Evolutionary conservation across 2,797 vertebrate species (phyloP).

Genomic region (Varecia variegata): DNA sequence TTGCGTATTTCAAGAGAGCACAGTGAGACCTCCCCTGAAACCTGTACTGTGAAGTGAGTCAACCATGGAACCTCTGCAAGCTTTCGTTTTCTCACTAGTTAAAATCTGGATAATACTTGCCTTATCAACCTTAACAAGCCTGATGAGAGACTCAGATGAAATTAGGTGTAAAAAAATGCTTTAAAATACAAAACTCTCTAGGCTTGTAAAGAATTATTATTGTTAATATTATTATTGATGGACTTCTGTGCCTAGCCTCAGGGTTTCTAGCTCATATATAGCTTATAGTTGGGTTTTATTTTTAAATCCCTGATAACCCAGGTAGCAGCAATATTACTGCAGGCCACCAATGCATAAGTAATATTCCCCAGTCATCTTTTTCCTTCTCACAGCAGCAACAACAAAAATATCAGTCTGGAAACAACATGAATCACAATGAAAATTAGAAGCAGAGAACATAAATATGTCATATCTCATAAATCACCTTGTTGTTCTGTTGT

Average conservation of each 20-base stretch:
- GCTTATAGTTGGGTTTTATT: conserved; percentile 73
- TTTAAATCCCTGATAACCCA: conserved; percentile 76
- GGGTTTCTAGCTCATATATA: conserved; percentile 41
- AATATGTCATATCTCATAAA: conserved; percentile 75
- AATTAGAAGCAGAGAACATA: conserved; percentile 73
- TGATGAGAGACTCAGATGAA: conserved; percentile 40
- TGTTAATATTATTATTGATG: conserved; percentile 58
- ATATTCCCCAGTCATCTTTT: conserved; percentile 71
- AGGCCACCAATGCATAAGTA: conserved; percentile 73
- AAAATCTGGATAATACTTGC: conserved; percentile 36
- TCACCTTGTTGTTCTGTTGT: conserved; percentile 62
- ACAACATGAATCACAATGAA: conserved; percentile 73
- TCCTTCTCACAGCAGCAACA: conserved; percentile 65
- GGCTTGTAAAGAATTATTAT: conserved; percentile 50
- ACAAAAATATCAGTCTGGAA: conserved; percentile 76
- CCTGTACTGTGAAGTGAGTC: not conserved
- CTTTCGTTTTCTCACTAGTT: not conserved
- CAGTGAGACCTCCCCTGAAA: not conserved
- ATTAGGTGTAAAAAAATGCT: conserved; percentile 25
- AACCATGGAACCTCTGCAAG: not conserved
- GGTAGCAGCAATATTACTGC: conserved; percentile 60
- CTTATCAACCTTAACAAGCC: conserved; percentile 9
- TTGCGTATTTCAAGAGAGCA: not conserved
- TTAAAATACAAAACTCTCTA: conserved; percentile 49
- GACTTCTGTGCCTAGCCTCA: conserved; percentile 38